Evolutionary conservation across 2,888 invertebrate species (phyloP), one percentile per base, ranked within the genome.

Genomic region (Euzetes globulus): DNA sequence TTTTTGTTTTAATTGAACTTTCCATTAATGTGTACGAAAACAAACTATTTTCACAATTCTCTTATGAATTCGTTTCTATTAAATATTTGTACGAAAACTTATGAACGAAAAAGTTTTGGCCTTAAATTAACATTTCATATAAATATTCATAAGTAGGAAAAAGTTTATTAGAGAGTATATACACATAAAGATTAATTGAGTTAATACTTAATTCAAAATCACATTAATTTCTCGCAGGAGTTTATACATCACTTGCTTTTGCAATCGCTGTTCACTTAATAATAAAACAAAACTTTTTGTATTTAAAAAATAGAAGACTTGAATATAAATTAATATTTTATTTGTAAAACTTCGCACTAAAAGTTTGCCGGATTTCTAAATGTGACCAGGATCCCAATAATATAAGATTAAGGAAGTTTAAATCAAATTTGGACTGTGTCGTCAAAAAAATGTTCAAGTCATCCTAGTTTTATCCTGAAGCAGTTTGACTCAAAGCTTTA

Each of bases 161-260:
- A 52, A 52, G 52, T 52, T 52, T 52, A 52, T 52, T 52, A 52
- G 52, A 52, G 19, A 52, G 52, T n/a, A n/a, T 52, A 52, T 52
- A 52, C 52, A 41, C 41, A 41, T 11, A 52, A 52, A 52, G 52
- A 52, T 52, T 52, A 52, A 52, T 52, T 52, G 52, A 52, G 52
- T 52, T 52, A 52, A 52, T 52, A 52, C 52, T 11, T 52, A 52
- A 52, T 52, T 52, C 52, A 5, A 52, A 52, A 52, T 52, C 52
- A 52, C 52, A 52, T 52, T 52, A 52, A 52, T 52, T 11, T 52
- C 52, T 52, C 52, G 17, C 52, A 52, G 52, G 52, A 19, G 17
- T 52, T 52, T 52, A 52, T 7, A 52, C 9, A 11, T 17, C 5
- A 17, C 52, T 52, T 52, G 17, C 5, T 17, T 52, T 52, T 52